Evolutionary conservation across 1,140 invertebrate genomes (phyloP), one percentile per base, ranked within the genome.

Genomic region (Phthorimaea operculella): DNA sequence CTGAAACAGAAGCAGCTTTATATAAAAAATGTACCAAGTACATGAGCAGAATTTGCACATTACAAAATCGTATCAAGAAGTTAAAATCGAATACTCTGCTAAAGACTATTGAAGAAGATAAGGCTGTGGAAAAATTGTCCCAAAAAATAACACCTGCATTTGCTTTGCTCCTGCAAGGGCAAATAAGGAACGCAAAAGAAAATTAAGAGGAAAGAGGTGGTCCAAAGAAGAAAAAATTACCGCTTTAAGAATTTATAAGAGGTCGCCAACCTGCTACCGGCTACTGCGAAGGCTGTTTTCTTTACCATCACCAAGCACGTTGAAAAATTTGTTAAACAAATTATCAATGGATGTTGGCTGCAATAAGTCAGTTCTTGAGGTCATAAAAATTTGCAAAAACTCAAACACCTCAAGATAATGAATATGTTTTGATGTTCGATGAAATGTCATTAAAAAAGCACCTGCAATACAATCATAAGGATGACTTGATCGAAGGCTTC

Each of bases 381-480:
- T 60, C 4, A 11, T 60, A 18, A 53, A 54, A 53, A 36, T 55
- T 51, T 59, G 42, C 47, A 17, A 14, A 33, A 17, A 51, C 2
- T 39, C 51, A 45, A 21, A 14, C 17, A n/a, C 21, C 42, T 14
- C 12, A 10, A 14, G 45, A 53, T 8, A 58, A 54, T 42, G n/a
- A 16, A 48, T 58, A 44, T 47, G 33, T 57, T 14, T 36, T 60
- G 18, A 53, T 52, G 34, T 60, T 56, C 49, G 54, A 60, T 33
- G 59, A 54, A 51, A 60, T 60, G 54, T 54, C 59, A 15, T 50
- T 60, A 51, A 52, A 57, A 51, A 60, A 53, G 16, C 12, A 62
- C 44, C 1, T 62, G 21, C 12, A 58, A 21, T 62, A 62, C 14
- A 58, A 62, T 53, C 4, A 8, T 6, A 62, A 44, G 53, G 4